phyloP scores from a whole-genome alignment of 2,888 invertebrate genomes.

The Lasius fuliginosus region DNA sequence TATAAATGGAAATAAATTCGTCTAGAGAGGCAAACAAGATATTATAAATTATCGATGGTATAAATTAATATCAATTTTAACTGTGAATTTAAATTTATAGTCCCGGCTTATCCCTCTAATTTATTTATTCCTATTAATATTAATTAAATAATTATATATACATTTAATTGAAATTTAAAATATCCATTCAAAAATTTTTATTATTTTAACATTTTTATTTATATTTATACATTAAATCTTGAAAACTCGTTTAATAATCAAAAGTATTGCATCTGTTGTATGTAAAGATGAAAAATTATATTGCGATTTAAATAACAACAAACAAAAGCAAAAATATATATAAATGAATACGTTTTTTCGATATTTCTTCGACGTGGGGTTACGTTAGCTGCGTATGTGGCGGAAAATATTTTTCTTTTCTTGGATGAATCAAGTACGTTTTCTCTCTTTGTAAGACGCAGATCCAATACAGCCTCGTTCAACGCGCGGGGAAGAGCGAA shows the following conservation, averaged over 20 bases:
- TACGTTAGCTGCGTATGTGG: slow-evolving; percentile 18
- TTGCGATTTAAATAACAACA: background rate
- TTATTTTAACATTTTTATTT: background rate
- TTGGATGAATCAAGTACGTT: slow-evolving; percentile 32
- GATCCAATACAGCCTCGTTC: slow-evolving; percentile 37
- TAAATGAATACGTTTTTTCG: background rate
- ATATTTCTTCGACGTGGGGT: slow-evolving; percentile 21
- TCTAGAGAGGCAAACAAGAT: slow-evolving; percentile 1
- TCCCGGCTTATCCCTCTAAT: slow-evolving; percentile 8
- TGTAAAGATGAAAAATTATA: background rate
- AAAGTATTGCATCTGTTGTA: background rate
- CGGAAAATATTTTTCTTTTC: slow-evolving; percentile 53
- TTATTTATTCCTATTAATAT: slow-evolving; percentile 51
- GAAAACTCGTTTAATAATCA: background rate
- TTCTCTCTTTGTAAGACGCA: slow-evolving; percentile 37
- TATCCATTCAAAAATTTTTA: background rate
- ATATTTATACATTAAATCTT: background rate
- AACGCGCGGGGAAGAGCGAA: background rate
- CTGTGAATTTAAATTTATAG: slow-evolving; percentile 21
- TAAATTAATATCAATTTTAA: slow-evolving; percentile 43
- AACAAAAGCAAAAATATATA: background rate
- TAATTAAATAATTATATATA: slow-evolving; percentile 17
- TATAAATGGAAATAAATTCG: slow-evolving; percentile 28
- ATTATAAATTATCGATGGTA: slow-evolving; percentile 26
- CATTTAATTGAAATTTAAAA: slow-evolving; percentile 5